Conservation (phyloP, 2,888 invertebrate genomes). For the Hydrotaea diabolus region DNA sequence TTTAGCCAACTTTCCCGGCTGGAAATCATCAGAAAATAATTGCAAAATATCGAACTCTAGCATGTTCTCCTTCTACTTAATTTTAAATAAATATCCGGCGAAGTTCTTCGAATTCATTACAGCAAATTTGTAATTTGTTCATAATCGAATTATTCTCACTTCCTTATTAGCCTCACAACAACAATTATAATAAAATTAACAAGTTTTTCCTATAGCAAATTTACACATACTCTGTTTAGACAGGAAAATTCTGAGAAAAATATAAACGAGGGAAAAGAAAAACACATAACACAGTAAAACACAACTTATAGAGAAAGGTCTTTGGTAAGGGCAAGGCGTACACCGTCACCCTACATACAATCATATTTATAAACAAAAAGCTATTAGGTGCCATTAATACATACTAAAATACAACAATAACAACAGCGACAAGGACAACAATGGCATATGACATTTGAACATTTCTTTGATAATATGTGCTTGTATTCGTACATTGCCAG, state of each 20-base stretch:
- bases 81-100: too few relatives aligned
- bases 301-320: too few relatives aligned
- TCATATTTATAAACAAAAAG: neutral
- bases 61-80: too few relatives aligned
- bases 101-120: too few relatives aligned
- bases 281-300: too few relatives aligned
- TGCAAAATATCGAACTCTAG: too few relatives aligned
- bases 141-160: neutral
- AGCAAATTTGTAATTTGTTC: too few relatives aligned
- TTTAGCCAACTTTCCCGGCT: too few relatives aligned
- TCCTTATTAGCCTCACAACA: neutral
- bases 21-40: too few relatives aligned
- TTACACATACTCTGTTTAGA: neutral
- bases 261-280: too few relatives aligned
- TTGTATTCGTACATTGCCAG: neutral
- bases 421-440: neutral
- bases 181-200: slow-evolving; percentile 37
- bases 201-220: slow-evolving; percentile 23
- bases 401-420: neutral
- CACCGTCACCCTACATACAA: neutral
- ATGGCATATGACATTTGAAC: neutral
- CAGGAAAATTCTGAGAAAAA: neutral
- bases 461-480: neutral
- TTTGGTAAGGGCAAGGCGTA: too few relatives aligned
- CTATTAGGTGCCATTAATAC: slow-evolving; percentile 39